phyloP scores from a whole-genome alignment of 2,888 invertebrate species.

The Lithodes maja region DNA sequence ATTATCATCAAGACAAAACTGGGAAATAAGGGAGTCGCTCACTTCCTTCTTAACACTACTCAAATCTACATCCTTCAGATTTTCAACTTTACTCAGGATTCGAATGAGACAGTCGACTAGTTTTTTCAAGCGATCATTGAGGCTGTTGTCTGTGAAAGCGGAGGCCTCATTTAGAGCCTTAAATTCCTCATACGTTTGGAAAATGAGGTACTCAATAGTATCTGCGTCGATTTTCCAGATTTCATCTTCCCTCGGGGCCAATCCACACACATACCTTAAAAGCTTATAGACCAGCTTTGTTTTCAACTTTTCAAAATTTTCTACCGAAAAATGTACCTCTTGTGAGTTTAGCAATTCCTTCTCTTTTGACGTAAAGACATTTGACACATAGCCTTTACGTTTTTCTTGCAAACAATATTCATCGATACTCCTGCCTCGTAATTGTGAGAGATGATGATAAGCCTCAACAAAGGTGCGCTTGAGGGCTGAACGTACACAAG shows the following conservation, averaged over 20 bases:
- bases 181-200: not conserved
- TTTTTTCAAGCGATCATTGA: slow-evolving; percentile 19
- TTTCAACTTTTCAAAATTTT: not conserved
- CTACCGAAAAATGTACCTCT: too few species aligned
- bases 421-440: slow-evolving; percentile 4
- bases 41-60: not conserved
- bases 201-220: slow-evolving; percentile 26
- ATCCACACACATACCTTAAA: slow-evolving; percentile 22
- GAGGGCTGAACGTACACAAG: not conserved
- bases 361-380: not conserved
- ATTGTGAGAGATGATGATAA: slow-evolving; percentile 13
- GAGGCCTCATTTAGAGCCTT: not conserved
- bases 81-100: slow-evolving; percentile 19
- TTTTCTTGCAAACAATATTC: slow-evolving; percentile 24
- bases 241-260: slow-evolving; percentile 9
- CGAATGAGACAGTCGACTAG: not conserved
- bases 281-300: slow-evolving; percentile 3
- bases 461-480: not conserved
- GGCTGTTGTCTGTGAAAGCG: not conserved
- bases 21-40: not conserved
- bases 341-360: not conserved
- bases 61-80: slow-evolving; percentile 5
- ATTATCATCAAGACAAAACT: not conserved
- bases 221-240: not conserved
- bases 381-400: not conserved